phyloP scores from a whole-genome alignment of 2,797 vertebrate genomes.

The Paramormyrops hopkinsi region DNA sequence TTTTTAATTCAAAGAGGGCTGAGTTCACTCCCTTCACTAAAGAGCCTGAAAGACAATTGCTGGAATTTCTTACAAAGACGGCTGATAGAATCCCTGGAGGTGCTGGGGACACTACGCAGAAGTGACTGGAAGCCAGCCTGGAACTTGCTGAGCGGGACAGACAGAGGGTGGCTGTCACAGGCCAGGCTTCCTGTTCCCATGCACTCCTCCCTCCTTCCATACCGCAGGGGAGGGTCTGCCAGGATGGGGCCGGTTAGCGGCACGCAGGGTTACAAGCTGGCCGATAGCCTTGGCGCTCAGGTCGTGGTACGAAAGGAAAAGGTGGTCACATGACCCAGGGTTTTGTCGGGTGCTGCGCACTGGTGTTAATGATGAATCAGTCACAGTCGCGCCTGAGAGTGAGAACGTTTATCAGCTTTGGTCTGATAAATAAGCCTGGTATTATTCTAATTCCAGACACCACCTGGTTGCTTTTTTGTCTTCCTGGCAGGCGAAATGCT shows the following conservation, averaged over 20 bases:
- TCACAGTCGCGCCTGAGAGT: not conserved
- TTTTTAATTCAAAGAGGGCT: not conserved
- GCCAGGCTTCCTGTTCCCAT: not conserved
- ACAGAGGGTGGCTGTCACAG: not conserved
- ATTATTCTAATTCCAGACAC: not conserved
- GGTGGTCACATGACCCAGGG: not conserved
- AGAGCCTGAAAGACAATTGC: not conserved
- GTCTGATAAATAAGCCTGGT: not conserved
- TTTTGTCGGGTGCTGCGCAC: not conserved
- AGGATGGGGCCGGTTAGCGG: not conserved
- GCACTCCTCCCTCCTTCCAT: not conserved
- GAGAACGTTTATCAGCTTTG: not conserved
- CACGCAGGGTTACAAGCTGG: not conserved
- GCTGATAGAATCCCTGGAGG: not conserved
- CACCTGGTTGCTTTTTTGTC: not conserved
- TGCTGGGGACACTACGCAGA: not conserved
- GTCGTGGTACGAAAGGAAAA: not conserved
- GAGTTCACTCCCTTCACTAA: not conserved
- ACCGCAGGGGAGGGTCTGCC: not conserved
- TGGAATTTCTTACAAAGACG: not conserved
- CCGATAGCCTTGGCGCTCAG: not conserved
- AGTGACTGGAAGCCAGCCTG: slow-evolving; percentile 11
- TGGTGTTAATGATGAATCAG: slow-evolving; percentile 40
- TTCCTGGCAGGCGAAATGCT: not conserved
- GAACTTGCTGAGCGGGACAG: not conserved